These are phyloP conservation scores for Merluccius polli DNA, from an alignment of 2,797 vertebrate species.

Conservation along the genomic window DNA sequence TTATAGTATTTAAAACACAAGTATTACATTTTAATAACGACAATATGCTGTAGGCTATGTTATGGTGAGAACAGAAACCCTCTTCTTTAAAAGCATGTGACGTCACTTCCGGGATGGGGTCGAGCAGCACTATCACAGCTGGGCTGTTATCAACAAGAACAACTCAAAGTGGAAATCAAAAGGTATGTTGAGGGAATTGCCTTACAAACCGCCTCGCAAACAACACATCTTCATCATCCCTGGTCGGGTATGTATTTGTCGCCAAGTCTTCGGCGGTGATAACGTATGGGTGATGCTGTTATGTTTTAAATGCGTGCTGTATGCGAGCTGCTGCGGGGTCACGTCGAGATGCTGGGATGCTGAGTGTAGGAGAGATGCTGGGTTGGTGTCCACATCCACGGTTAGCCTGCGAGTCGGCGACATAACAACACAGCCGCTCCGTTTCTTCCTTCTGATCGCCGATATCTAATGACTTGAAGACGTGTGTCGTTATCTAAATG, in stretches of 20 bases:
- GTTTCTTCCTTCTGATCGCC: not conserved
- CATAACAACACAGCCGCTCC: not conserved
- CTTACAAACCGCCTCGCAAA: not conserved
- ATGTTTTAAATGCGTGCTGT: not conserved
- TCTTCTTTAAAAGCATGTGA: constrained; percentile 7
- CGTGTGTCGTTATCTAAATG: not conserved
- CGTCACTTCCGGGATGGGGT: constrained; percentile 68
- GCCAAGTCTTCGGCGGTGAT: not conserved
- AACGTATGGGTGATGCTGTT: not conserved
- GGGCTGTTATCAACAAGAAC: constrained; percentile 60
- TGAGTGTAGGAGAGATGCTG: too few species aligned
- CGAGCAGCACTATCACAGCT: constrained; percentile 58
- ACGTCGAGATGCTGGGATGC: not conserved
- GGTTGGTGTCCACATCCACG: not conserved
- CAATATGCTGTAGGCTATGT: not conserved
- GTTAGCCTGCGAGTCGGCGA: not conserved
- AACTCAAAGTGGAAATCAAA: constrained; percentile 40
- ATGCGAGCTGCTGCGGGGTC: not conserved
- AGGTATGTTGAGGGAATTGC: constrained; percentile 41
- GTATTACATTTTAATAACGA: not conserved
- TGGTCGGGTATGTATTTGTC: accelerated
- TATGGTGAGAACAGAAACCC: not conserved
- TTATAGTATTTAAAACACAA: not conserved
- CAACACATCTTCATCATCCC: not conserved
- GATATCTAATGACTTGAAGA: not conserved